Percentiles rank a stretch among this genome's conserved stretches.
phyloP scores from a whole-genome alignment of 2,888 invertebrate species.

The Crioceris asparagi region DNA sequence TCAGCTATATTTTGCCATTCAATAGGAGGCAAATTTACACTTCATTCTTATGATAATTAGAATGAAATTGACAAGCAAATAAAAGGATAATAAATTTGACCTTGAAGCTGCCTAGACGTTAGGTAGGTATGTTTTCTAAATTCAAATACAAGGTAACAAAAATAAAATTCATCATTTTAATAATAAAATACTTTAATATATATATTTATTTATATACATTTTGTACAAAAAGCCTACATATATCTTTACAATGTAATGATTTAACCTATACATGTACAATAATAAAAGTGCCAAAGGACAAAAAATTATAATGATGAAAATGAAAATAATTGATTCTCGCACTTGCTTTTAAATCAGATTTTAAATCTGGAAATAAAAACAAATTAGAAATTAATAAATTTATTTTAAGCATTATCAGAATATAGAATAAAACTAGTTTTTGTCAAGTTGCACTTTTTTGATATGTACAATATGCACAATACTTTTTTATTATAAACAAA shows the following conservation, averaged over 20 bases:
- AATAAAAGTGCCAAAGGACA: too few species aligned
- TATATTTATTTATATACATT: conserved; percentile 33
- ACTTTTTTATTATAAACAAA: conserved; percentile 27
- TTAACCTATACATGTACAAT: conserved; percentile 24
- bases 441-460: neutral
- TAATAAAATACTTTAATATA: conserved; percentile 32
- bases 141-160: neutral
- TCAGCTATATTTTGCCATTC: too few species aligned
- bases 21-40: too few species aligned
- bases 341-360: too few species aligned
- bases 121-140: neutral
- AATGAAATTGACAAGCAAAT: too few species aligned
- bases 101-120: neutral
- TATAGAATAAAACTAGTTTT: neutral
- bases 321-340: too few species aligned
- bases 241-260: conserved; percentile 27
- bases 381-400: too few species aligned
- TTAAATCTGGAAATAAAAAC: too few species aligned
- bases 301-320: too few species aligned
- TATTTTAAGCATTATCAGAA: neutral
- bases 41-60: too few species aligned
- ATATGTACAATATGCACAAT: conserved; percentile 35
- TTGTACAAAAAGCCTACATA: conserved; percentile 33
- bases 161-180: too few species aligned
- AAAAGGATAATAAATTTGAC: neutral